Conservation (phyloP, 2,888 invertebrate species). For the Protonemura montana region DNA sequence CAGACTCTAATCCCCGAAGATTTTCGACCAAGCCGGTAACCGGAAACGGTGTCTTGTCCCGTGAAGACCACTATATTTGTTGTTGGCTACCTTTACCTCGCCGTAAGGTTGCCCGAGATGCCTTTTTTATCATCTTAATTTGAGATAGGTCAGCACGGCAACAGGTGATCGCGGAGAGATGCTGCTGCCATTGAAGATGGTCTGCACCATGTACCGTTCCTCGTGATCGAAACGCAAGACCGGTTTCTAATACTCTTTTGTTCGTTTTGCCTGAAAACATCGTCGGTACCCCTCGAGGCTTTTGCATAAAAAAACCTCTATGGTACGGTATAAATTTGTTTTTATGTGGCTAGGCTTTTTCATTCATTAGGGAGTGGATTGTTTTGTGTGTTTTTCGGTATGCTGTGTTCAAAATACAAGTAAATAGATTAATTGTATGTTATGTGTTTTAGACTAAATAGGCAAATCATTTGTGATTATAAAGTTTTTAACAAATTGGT, state of each 20-base stretch:
- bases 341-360: background rate
- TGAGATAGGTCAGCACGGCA: constrained; percentile 24
- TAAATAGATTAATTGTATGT: too few relatives aligned
- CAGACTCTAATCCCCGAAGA: too few relatives aligned
- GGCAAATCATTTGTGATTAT: too few relatives aligned
- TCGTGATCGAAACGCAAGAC: background rate
- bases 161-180: constrained; percentile 13
- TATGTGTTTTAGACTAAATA: too few relatives aligned
- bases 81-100: background rate
- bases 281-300: background rate
- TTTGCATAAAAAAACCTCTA: background rate
- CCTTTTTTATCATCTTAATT: background rate
- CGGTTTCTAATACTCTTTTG: background rate
- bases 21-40: background rate
- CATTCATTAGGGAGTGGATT: background rate
- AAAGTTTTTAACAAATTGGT: too few relatives aligned
- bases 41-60: background rate
- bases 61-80: background rate
- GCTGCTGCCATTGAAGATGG: constrained; percentile 8
- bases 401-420: too few relatives aligned
- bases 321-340: background rate
- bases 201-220: constrained; percentile 16
- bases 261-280: constrained; percentile 16
- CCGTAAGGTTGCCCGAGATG: background rate
- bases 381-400: background rate